Conservation (phyloP, 2,888 invertebrate species). For the Epinotia brunnichana region DNA sequence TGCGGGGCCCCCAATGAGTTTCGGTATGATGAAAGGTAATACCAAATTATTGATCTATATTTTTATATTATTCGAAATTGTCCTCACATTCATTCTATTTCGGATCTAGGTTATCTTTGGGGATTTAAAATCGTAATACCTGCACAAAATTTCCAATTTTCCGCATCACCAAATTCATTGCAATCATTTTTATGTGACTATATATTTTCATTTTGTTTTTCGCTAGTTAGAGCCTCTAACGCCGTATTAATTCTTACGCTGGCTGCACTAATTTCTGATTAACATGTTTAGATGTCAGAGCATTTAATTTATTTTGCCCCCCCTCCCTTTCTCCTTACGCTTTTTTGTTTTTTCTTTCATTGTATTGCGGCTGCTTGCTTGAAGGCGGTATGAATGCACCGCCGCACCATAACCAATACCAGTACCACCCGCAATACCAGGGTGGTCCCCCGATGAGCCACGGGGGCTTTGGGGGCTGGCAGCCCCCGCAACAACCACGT, state of each 20-base stretch:
- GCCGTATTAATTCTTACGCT: slow-evolving; percentile 55
- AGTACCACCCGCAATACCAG: slow-evolving; percentile 81
- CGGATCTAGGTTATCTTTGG: slow-evolving; percentile 76
- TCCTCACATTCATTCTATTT: slow-evolving; percentile 69
- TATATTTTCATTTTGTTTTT: slow-evolving; percentile 53
- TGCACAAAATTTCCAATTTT: slow-evolving; percentile 68
- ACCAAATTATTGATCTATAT: slow-evolving; percentile 71
- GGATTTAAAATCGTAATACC: slow-evolving; percentile 66
- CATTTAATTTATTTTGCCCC: slow-evolving; percentile 70
- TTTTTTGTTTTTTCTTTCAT: slow-evolving; percentile 83
- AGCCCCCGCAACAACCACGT: slow-evolving; percentile 73
- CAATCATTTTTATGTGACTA: slow-evolving; percentile 54
- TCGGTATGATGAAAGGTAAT: slow-evolving; percentile 95
- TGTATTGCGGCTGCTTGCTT: slow-evolving; percentile 83
- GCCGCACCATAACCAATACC: slow-evolving; percentile 82
- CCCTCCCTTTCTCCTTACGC: slow-evolving; percentile 77
- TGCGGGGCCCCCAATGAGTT: slow-evolving; percentile 92
- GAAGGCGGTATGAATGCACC: slow-evolving; percentile 84
- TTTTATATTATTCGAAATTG: slow-evolving; percentile 73
- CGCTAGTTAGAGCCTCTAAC: slow-evolving; percentile 70
- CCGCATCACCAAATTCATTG: slow-evolving; percentile 63
- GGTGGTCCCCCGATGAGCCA: slow-evolving; percentile 67
- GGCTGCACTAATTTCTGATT: slow-evolving; percentile 65
- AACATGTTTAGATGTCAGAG: slow-evolving; percentile 60
- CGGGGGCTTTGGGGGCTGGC: slow-evolving; percentile 60